These are phyloP conservation scores for Calameuta pallipes DNA, from an alignment of 2,888 invertebrate genomes.

Conservation along the genomic window DNA sequence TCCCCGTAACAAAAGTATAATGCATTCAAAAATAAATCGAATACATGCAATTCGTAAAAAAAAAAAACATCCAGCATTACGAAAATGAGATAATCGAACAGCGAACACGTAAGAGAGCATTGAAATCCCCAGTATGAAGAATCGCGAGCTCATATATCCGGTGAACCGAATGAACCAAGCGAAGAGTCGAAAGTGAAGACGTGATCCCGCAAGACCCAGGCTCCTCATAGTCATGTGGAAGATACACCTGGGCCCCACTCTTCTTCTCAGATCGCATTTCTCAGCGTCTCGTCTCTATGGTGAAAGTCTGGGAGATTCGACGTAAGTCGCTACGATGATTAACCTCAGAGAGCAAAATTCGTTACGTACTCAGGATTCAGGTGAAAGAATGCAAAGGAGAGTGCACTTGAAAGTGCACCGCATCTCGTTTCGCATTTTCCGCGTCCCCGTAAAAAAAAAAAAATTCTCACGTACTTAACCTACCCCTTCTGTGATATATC, in stretches of 20 bases:
- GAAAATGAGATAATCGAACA: too few species aligned
- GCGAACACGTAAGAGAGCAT: too few species aligned
- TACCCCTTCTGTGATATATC: not conserved
- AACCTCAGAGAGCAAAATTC: not conserved
- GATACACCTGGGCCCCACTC: constrained; percentile 1
- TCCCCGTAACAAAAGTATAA: too few species aligned
- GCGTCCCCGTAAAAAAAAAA: not conserved
- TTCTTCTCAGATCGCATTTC: constrained; percentile 12
- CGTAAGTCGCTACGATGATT: constrained; percentile 27
- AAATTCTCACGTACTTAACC: not conserved
- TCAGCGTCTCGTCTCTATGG: constrained; percentile 14
- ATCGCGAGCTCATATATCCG: too few species aligned
- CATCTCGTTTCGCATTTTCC: not conserved
- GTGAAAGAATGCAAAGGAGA: not conserved
- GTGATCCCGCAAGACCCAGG: not conserved
- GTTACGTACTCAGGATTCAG: not conserved
- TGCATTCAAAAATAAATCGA: too few species aligned
- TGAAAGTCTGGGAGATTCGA: constrained; percentile 44
- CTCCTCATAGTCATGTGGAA: not conserved
- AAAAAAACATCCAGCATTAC: constrained; percentile 36
- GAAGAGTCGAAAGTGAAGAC: not conserved
- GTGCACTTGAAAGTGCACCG: not conserved
- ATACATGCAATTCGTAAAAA: not conserved
- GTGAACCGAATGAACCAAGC: not conserved
- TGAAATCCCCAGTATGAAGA: too few species aligned